phyloP scores from a whole-genome alignment of 1,140 invertebrate species.

The Pseudomyrmex concolor region DNA sequence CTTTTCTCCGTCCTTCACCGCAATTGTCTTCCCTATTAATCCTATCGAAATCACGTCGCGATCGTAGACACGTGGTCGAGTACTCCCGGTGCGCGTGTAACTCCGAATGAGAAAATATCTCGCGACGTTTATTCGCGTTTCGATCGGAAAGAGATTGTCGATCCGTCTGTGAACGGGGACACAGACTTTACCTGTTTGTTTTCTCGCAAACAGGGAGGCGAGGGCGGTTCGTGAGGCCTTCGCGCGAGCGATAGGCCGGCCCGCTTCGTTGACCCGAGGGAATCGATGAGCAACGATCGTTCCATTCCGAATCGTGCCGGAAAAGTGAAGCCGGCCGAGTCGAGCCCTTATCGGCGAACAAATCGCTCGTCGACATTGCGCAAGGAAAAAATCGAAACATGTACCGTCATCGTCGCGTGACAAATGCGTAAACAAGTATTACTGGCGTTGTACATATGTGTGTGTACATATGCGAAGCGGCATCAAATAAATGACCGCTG shows the following conservation, averaged over 20 bases:
- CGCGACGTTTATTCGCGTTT: conserved; percentile 16
- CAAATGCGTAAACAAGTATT: conserved; percentile 55
- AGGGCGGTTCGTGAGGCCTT: conserved; percentile 31
- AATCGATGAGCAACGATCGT: conserved; percentile 57
- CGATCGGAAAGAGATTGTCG: not conserved
- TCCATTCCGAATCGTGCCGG: conserved; percentile 1
- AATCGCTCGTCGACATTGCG: not conserved
- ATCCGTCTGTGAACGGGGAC: not conserved
- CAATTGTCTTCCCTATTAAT: conserved; percentile 50
- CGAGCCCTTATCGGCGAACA: not conserved
- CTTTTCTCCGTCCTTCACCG: not conserved
- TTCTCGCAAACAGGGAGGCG: not conserved
- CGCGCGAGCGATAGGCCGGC: not conserved
- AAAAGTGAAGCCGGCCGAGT: not conserved
- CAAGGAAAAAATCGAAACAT: conserved; percentile 33
- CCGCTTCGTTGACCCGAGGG: conserved; percentile 63
- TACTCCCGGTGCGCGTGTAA: conserved; percentile 39
- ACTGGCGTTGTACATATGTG: not conserved
- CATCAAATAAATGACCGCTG: conserved; percentile 8
- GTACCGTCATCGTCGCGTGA: conserved; percentile 25
- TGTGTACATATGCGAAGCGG: not conserved
- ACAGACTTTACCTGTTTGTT: conserved; percentile 61
- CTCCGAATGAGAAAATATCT: not conserved
- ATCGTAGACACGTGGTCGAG: conserved; percentile 55
- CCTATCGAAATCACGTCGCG: conserved; percentile 58